phyloP scores from a whole-genome alignment of 2,113 vertebrate genomes.

The Erythrocercus mccallii region DNA sequence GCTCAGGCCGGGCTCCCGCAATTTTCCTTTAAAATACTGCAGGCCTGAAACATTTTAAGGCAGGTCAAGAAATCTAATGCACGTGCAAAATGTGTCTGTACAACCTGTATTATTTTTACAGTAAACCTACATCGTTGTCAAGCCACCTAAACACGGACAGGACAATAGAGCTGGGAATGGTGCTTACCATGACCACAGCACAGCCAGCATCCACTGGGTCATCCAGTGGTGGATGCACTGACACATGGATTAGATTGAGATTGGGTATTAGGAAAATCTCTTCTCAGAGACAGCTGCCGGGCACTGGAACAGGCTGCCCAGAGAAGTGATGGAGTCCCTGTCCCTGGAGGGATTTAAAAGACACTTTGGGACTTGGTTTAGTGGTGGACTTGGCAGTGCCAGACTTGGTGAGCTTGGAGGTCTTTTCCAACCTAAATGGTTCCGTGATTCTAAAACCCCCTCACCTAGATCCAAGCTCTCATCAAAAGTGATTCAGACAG shows the following conservation, averaged over 20 bases:
- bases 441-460: not conserved
- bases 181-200: not conserved
- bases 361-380: not conserved
- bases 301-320: not conserved
- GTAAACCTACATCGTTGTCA: not conserved
- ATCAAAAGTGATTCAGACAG: not conserved
- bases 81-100: not conserved
- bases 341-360: not conserved
- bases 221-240: not conserved
- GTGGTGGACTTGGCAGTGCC: not conserved
- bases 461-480: too few relatives aligned
- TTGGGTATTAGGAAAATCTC: not conserved
- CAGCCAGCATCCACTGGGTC: not conserved
- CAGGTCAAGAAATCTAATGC: not conserved
- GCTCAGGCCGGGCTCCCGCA: not conserved
- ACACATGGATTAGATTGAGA: not conserved
- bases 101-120: not conserved
- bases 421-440: not conserved
- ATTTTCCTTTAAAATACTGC: not conserved
- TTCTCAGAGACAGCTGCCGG: accelerated
- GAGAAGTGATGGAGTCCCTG: not conserved
- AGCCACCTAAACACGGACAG: not conserved
- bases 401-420: not conserved
- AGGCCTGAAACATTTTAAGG: not conserved
- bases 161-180: not conserved